Conservation (phyloP, 23 tunicate genomes). For the Halocynthia roretzi region DNA sequence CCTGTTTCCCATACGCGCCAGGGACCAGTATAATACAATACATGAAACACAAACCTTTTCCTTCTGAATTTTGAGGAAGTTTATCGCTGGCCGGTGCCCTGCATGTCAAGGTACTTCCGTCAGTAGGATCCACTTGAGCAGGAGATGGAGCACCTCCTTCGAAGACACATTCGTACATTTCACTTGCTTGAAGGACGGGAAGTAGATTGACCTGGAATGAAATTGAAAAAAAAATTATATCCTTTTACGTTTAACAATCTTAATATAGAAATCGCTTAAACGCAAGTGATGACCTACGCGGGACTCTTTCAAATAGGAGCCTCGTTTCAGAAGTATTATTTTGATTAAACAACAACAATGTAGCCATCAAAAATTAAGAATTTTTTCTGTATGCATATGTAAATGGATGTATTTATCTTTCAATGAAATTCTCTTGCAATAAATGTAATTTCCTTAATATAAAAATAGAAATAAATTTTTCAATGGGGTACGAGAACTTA, state of each 20-base stretch:
- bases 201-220: slow-evolving; percentile 39
- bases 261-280: too few species aligned
- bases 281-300: too few species aligned
- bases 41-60: slow-evolving; percentile 27
- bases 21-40: not conserved
- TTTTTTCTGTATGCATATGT: too few species aligned
- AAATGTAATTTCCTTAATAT: not conserved
- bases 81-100: slow-evolving; percentile 20
- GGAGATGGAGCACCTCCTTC: not conserved
- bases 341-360: too few species aligned
- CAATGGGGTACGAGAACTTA: not conserved
- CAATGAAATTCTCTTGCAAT: too few species aligned
- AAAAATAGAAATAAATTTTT: too few species aligned
- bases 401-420: too few species aligned
- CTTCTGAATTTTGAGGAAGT: slow-evolving; percentile 28
- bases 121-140: not conserved
- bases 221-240: not conserved
- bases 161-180: slow-evolving; percentile 57
- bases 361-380: too few species aligned
- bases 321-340: too few species aligned
- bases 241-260: not conserved
- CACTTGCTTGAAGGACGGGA: slow-evolving; percentile 22
- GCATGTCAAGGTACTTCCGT: slow-evolving; percentile 28
- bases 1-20: too few species aligned
- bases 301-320: too few species aligned